Conservation (phyloP, 2,113 vertebrate genomes). For the Proteles cristata region DNA sequence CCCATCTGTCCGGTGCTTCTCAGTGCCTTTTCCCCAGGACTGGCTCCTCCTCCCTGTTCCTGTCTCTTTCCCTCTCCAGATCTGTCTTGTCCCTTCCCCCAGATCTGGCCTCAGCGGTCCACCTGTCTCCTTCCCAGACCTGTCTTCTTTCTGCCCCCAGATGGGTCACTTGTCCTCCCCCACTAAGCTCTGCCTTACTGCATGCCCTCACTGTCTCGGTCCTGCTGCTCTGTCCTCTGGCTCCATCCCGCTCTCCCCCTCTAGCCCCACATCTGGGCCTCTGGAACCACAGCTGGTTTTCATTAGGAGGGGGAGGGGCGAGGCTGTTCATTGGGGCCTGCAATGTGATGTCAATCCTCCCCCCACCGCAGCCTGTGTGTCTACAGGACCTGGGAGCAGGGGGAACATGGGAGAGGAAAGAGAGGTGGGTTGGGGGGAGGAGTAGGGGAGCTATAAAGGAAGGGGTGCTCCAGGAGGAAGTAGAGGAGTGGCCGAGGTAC, state of each 20-base stretch:
- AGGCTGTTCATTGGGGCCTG: constrained; percentile 81
- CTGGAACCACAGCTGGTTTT: constrained; percentile 83
- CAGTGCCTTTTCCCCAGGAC: constrained; percentile 38
- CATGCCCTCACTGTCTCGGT: constrained; percentile 51
- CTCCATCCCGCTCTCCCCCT: constrained; percentile 72
- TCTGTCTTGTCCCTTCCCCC: neutral
- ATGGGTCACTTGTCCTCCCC: neutral
- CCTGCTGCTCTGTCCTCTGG: constrained; percentile 74
- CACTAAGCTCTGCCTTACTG: constrained; percentile 22
- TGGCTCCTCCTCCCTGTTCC: constrained; percentile 33
- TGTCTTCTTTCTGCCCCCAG: neutral
- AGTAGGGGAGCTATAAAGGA: constrained; percentile 31
- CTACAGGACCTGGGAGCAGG: constrained; percentile 32
- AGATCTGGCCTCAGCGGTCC: neutral
- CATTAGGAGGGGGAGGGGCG: constrained; percentile 82
- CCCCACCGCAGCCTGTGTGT: constrained; percentile 46
- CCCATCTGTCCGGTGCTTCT: constrained; percentile 65
- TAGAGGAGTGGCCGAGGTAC: constrained; percentile 63
- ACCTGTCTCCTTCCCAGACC: constrained; percentile 9
- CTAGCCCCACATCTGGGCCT: constrained; percentile 81
- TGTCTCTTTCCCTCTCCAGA: constrained; percentile 7
- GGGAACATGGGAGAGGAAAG: constrained; percentile 63
- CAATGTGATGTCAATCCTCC: constrained; percentile 78
- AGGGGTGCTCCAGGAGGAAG: constrained; percentile 68
- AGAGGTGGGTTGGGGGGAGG: constrained; percentile 62